Base-by-base conservation (phyloP, 2,888 invertebrate species). In the Xestia ashworthii region DNA sequence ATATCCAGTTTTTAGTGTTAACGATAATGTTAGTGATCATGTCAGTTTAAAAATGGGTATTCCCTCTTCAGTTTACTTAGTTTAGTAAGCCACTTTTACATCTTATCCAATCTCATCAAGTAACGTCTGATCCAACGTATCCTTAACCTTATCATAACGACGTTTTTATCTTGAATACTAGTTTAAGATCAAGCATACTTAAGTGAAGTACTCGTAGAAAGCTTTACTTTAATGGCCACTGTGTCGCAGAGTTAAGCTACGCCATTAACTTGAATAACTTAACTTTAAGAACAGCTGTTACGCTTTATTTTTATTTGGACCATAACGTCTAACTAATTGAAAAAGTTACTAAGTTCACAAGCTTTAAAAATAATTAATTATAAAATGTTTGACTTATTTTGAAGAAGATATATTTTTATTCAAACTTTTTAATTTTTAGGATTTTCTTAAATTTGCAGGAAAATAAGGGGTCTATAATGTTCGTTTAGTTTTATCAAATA, bases 251-350 rank as follows among this genome's bases (percentile, higher is more conserved):
- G 64, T 79, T 71, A 79, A 82, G 74, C 70, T 60, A 32, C 11
- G 67, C 32, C 79, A 79, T 78, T 82, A 71, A 82, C 58, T 83
- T 79, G 68, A 78, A 82, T 83, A 74, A 74, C 53, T 74, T 71
- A 65, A 73, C 71, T 71, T 71, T 74, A 58, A 68, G 64, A 71
- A 68, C 79, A 46, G 58, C 81, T 79, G 78, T 64, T 60, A 46
- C 70, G 5, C 8, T 74, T 82, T 79, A 71, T 53, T 71, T 79
- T 83, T 71, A 79, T 69, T 64, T 38, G 14, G 62, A 70, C 16
- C 3, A 22, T 71, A 32, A 46, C 71, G 58, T 8, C 19, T 60
- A 14, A 60, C 25, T 46, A 65, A 81, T 72, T 66, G 22, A 44
- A 70, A 66, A 67, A 53, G 8, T 48, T 38, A 32, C 14, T 53